Percentiles rank a stretch among this genome's conserved stretches.
Evolutionary conservation across 2,888 invertebrate genomes (phyloP).

Genomic region (Torymus auratus): DNA sequence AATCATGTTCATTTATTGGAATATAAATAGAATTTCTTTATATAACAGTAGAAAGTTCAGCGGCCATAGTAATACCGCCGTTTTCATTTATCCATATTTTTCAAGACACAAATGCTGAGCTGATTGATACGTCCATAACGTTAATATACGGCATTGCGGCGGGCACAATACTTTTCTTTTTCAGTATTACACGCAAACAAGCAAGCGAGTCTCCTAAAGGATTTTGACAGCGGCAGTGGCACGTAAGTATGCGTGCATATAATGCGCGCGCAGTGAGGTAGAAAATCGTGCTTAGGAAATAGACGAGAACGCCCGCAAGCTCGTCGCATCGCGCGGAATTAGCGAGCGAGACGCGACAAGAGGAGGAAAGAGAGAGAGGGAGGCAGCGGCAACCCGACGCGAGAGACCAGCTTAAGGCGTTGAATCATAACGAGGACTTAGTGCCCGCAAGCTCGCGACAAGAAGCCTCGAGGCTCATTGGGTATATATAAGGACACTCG

Average conservation of each 20-base stretch:
- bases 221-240: slow-evolving; percentile 19
- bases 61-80: too few species aligned
- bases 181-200: too few species aligned
- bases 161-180: too few species aligned
- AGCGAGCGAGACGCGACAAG: slow-evolving; percentile 48
- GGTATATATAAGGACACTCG: slow-evolving; percentile 63
- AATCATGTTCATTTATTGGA: too few species aligned
- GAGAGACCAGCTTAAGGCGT: slow-evolving; percentile 73
- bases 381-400: slow-evolving; percentile 63
- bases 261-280: slow-evolving; percentile 43
- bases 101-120: too few species aligned
- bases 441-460: slow-evolving; percentile 64
- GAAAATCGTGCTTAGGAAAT: slow-evolving; percentile 62
- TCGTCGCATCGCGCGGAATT: slow-evolving; percentile 59
- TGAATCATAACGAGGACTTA: slow-evolving; percentile 76
- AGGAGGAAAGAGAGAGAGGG: slow-evolving; percentile 48
- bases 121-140: too few species aligned
- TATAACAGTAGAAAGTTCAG: too few species aligned
- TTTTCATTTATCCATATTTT: too few species aligned
- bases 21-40: too few species aligned
- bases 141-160: too few species aligned
- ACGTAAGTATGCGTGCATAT: slow-evolving; percentile 58
- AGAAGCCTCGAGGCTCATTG: slow-evolving; percentile 69
- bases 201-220: background rate
- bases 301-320: slow-evolving; percentile 62